These are phyloP conservation scores for Gerris lacustris DNA, from an alignment of 2,888 invertebrate genomes.

Conservation along the genomic window DNA sequence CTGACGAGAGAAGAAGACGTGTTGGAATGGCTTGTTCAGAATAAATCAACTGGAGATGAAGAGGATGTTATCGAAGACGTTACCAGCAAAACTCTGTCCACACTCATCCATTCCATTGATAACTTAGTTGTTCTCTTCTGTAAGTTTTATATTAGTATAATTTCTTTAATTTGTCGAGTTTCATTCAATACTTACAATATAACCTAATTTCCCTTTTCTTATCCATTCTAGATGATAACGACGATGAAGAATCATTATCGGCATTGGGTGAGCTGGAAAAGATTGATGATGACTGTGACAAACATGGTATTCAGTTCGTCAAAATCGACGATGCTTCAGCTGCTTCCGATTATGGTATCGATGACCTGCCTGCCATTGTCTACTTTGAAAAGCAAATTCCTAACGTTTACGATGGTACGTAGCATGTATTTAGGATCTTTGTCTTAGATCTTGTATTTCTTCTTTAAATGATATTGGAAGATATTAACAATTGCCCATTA, in stretches of 20 bases:
- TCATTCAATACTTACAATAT: no score
- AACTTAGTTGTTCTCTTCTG: constrained; percentile 86
- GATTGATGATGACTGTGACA: constrained; percentile 86
- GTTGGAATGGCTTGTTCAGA: constrained; percentile 82
- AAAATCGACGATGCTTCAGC: constrained; percentile 78
- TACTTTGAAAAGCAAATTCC: constrained; percentile 90
- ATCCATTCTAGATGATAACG: constrained; percentile 65
- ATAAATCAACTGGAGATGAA: constrained; percentile 86
- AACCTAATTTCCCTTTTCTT: not conserved
- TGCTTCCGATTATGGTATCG: constrained; percentile 77
- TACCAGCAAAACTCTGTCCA: constrained; percentile 74
- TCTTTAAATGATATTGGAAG: no score
- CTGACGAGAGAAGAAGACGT: constrained; percentile 83
- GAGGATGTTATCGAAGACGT: constrained; percentile 91
- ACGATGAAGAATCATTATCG: constrained; percentile 75
- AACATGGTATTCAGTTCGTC: constrained; percentile 83
- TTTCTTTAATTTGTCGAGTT: not conserved
- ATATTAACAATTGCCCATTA: no score
- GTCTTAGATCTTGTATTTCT: no score
- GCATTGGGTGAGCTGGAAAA: constrained; percentile 77
- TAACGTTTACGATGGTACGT: constrained; percentile 73
- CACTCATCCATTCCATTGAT: constrained; percentile 77
- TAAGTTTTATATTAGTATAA: constrained; percentile 42
- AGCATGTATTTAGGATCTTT: constrained; percentile 30
- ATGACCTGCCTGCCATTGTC: constrained; percentile 69